Conservation (phyloP, 2,113 vertebrate species). For the Epinephelus lanceolatus region DNA sequence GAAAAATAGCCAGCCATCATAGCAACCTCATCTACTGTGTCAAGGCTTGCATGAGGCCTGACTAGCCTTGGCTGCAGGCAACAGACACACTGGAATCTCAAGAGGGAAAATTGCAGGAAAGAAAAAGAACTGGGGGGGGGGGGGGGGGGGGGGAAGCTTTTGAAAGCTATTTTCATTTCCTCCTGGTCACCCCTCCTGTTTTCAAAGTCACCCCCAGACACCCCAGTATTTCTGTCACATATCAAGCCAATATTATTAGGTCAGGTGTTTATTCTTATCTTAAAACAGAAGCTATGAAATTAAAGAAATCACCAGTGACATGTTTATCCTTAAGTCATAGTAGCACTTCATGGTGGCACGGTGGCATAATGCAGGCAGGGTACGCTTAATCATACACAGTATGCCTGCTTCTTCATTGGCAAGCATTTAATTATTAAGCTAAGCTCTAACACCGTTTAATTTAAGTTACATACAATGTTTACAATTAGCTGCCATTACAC, state of each 20-base stretch:
- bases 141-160: conserved; percentile 37
- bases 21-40: conserved; percentile 64
- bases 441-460: not conserved
- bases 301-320: not conserved
- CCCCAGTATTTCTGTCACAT: not conserved
- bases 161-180: conserved; percentile 42
- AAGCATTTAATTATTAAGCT: not conserved
- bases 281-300: not conserved
- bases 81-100: conserved; percentile 57
- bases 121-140: conserved; percentile 41
- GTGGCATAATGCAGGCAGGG: not conserved
- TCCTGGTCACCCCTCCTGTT: conserved; percentile 9
- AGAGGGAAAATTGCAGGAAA: conserved; percentile 63
- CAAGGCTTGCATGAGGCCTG: conserved; percentile 56
- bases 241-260: not conserved
- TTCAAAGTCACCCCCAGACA: conserved; percentile 26
- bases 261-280: not conserved
- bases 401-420: not conserved
- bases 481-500: not conserved
- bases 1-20: conserved; percentile 64
- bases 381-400: not conserved
- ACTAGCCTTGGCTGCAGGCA: conserved; percentile 64
- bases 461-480: not conserved
- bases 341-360: not conserved
- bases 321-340: not conserved